Conservation (phyloP, 2,888 invertebrate genomes). For the Tachina grossa region DNA sequence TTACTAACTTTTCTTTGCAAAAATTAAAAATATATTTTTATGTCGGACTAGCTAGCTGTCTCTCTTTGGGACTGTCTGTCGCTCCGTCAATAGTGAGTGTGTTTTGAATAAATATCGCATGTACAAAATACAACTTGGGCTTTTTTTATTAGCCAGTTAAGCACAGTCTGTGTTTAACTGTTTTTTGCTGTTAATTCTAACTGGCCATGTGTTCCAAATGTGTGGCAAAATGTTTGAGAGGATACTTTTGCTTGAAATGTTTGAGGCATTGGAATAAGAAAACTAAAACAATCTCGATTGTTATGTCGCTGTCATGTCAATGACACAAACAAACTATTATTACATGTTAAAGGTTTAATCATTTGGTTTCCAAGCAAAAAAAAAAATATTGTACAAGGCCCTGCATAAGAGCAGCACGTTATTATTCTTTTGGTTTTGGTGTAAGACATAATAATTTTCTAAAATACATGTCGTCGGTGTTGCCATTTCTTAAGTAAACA, state of each 20-base stretch:
- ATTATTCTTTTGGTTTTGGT: neutral
- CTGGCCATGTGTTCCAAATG: slow-evolving; percentile 34
- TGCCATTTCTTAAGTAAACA: neutral
- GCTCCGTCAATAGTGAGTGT: slow-evolving; percentile 16
- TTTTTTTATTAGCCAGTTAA: slow-evolving; percentile 34
- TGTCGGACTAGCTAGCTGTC: slow-evolving; percentile 6
- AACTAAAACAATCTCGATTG: slow-evolving; percentile 63
- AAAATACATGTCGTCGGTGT: neutral
- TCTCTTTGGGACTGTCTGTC: slow-evolving; percentile 1
- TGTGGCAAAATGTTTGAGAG: slow-evolving; percentile 34
- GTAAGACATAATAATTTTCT: slow-evolving; percentile 17
- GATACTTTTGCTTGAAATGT: slow-evolving; percentile 42
- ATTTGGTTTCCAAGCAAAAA: slow-evolving; percentile 24
- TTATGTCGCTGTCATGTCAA: slow-evolving; percentile 72
- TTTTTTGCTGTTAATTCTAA: slow-evolving; percentile 13
- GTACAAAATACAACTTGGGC: slow-evolving; percentile 45
- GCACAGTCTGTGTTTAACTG: neutral
- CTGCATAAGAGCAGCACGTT: neutral
- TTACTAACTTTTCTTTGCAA: slow-evolving; percentile 11
- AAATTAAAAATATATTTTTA: neutral
- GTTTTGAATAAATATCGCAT: slow-evolving; percentile 46
- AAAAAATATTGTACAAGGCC: slow-evolving; percentile 1
- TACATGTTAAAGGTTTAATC: slow-evolving; percentile 68
- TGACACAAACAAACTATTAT: slow-evolving; percentile 73
- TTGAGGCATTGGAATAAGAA: slow-evolving; percentile 1